A percentile compares a stretch with the other conserved stretches of the same genome.
Conservation (phyloP, 2,888 invertebrate species). For the Frankliniella intonsa region DNA sequence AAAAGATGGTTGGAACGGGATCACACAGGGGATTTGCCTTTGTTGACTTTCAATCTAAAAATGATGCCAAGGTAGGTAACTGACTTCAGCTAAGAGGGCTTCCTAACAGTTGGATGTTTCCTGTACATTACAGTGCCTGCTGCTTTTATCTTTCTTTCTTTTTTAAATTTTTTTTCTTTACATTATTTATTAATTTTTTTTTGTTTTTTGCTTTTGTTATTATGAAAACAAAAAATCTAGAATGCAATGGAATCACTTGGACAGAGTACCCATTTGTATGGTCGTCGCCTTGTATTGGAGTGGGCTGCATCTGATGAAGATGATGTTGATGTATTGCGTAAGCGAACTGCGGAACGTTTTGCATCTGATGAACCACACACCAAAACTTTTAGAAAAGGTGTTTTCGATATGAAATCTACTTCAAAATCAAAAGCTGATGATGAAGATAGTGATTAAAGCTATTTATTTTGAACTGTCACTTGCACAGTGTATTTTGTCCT, state of each 20-base stretch:
- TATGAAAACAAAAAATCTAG: too few species aligned
- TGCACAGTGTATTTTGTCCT: neutral
- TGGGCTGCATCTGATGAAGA: conserved; percentile 82
- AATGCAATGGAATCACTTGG: conserved; percentile 88
- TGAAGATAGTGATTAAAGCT: neutral
- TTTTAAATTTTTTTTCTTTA: neutral
- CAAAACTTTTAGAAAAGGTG: neutral
- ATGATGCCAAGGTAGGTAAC: conserved; percentile 78
- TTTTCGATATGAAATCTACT: too few species aligned
- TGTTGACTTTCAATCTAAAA: conserved; percentile 82
- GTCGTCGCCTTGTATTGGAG: conserved; percentile 88
- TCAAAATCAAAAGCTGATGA: too few species aligned
- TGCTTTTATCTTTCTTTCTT: conserved; percentile 1
- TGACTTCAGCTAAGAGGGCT: neutral
- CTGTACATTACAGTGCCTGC: neutral
- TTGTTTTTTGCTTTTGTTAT: too few species aligned
- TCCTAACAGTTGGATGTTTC: neutral
- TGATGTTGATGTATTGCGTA: conserved; percentile 72
- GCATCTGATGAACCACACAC: conserved; percentile 25
- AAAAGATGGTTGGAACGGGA: conserved; percentile 74
- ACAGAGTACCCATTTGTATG: conserved; percentile 96
- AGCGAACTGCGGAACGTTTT: conserved; percentile 73
- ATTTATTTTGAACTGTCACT: neutral
- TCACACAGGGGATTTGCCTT: conserved; percentile 95
- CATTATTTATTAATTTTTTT: conserved; percentile 41